Conservation (phyloP, 2,888 invertebrate species). For the Drosophila tripunctata region DNA sequence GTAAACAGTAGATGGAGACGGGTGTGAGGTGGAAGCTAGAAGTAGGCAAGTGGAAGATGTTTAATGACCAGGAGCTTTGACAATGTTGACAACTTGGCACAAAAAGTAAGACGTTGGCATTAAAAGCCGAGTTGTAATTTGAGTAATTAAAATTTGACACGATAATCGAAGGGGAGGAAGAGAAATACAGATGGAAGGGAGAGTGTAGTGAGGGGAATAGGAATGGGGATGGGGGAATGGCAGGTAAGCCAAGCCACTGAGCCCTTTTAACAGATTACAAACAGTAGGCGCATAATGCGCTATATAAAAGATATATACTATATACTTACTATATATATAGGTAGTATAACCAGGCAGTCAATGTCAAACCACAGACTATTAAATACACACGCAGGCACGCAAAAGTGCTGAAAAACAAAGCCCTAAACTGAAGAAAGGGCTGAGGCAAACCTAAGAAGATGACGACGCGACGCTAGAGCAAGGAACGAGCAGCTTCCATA, state of each 20-base stretch:
- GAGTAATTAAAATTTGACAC: slow-evolving; percentile 79
- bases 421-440: slow-evolving; percentile 9
- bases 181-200: neutral
- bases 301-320: slow-evolving; percentile 27
- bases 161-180: slow-evolving; percentile 66
- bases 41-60: too few relatives aligned
- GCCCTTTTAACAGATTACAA: slow-evolving; percentile 60
- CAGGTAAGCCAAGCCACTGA: slow-evolving; percentile 48
- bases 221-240: neutral
- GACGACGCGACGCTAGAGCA: slow-evolving; percentile 29
- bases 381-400: slow-evolving; percentile 80
- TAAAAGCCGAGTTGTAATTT: slow-evolving; percentile 73
- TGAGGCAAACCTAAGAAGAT: slow-evolving; percentile 17
- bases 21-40: neutral
- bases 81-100: slow-evolving; percentile 71
- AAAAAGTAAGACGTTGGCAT: slow-evolving; percentile 63
- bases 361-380: slow-evolving; percentile 78
- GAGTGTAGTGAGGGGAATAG: neutral
- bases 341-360: slow-evolving; percentile 66
- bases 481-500: slow-evolving; percentile 73
- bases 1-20: too few relatives aligned
- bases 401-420: slow-evolving; percentile 79
- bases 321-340: slow-evolving; percentile 39
- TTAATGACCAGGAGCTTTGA: slow-evolving; percentile 71
- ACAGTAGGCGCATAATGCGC: slow-evolving; percentile 57